Evolutionary conservation across 2,797 vertebrate genomes (phyloP).

Genomic region (Lepilemur septentrionalis): DNA sequence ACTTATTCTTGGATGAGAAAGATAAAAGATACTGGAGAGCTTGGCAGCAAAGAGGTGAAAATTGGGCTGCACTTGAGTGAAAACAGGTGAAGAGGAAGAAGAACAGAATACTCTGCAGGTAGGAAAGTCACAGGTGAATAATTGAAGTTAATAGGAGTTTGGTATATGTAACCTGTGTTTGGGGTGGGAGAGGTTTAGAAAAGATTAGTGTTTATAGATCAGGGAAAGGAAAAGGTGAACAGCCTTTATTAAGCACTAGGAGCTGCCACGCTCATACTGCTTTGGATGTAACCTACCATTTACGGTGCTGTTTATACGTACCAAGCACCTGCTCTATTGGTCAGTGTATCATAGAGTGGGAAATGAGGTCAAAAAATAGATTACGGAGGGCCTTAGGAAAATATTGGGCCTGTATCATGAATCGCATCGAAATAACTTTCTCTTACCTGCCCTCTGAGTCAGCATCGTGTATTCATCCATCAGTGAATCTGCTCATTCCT

Average conservation of each 20-base stretch:
- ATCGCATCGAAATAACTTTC: neutral
- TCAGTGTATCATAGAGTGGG: neutral
- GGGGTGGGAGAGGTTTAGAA: neutral
- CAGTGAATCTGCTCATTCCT: neutral
- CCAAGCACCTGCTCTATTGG: neutral
- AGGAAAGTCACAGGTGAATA: neutral
- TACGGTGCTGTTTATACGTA: neutral
- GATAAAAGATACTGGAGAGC: neutral
- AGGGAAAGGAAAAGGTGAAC: neutral
- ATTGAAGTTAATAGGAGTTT: neutral
- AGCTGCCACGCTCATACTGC: neutral
- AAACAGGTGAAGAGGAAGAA: neutral
- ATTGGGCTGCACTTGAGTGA: neutral
- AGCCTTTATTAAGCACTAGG: neutral
- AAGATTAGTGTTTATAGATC: neutral
- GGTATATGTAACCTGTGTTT: neutral
- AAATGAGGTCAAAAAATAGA: neutral
- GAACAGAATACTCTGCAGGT: neutral
- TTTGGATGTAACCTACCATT: neutral
- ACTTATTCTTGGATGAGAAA: neutral
- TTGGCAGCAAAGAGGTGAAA: neutral
- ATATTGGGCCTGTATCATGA: neutral
- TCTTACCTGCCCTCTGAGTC: neutral
- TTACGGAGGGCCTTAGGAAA: neutral
- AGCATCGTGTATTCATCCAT: neutral